Base-by-base conservation (phyloP, 2,888 invertebrate species). In the Pheosia tremula region DNA sequence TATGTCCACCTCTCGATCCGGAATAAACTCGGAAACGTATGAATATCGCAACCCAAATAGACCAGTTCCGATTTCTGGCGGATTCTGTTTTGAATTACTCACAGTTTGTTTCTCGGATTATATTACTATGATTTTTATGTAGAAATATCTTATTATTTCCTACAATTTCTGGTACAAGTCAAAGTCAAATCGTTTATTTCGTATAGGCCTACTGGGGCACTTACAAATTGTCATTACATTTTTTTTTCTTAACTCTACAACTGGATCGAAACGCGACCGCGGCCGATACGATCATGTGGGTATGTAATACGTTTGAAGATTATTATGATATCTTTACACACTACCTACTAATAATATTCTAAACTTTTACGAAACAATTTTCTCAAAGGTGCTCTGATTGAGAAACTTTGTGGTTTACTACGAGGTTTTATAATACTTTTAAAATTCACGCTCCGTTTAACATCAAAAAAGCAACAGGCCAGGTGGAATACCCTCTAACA, bases 1-100 rank as follows among this genome's bases (percentile, higher is more conserved):
- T 75, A 70, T 65, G 60, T 66, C 67, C 71, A 69, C 62, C 70
- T 72, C 65, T 69, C 73, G 79, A 76, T 75, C 80, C 61, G 73
- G 71, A 77, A 74, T 68, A 64, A 72, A 72, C 61, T 62, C 39
- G 43, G 62, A 62, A 58, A 66, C 56, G 60, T 57, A 60, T 60
- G 58, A 58, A 58, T 58, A 13, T 39, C n/a, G n/a, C 13, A 55
- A 24, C 39, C 10, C 55, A 55, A 55, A 39, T n/a, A 53, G n/a
- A 55, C 39, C 36, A 55, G 55, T 7, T 9, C 10, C 36, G 37
- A 53, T 37, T 53, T 37, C 24, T 52, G 53, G 7, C 39, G 5
- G 55, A 55, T 11, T 55, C 13, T 5, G 39, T 55, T 55, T 55
- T 38, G 37, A 11, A n/a, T 55, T 55, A 38, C 0, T 24, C 24